Evolutionary conservation across 23 tunicate genomes (phyloP), one percentile per base, ranked within the genome.

Genomic region (Diplosoma virens): DNA sequence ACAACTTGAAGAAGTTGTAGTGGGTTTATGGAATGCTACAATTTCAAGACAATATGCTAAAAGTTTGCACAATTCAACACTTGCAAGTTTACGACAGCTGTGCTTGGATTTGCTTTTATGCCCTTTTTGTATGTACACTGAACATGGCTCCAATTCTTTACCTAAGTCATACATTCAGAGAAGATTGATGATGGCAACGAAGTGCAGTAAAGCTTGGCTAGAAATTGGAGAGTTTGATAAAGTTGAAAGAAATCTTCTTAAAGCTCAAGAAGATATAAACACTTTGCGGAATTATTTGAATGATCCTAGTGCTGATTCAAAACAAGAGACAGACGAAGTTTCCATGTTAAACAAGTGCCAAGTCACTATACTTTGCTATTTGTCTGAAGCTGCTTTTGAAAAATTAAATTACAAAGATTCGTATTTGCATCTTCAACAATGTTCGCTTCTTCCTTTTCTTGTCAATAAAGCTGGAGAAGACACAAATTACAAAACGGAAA

Each of bases 21-120:
- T 87, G 0, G 72, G 78, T 9, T 37, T 87, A 22, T 87, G 93
- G 93, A 87, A 87, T 66, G 79, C 70, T 0, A 80, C 86, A 7
- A 86, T 87, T 0, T 71, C 86, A 0, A 74, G 79, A 0, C 77
- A 87, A 18, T 52, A 75, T 67, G 78, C 66, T 7, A 87, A 66
- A 74, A 22, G 41, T 18, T 45, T 87, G 1, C 56, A 48, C 2
- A 69, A 64, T 25, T 33, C 54, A 18, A 63, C 58, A 4, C 52
- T 54, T 28, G 80, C 85, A 11, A 32, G 32, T 5, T 72, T 87
- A 3, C 86, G 93, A 5, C 93, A 87, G 23, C 68, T 87, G 25
- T 87, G 93, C 37, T 87, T 48, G 31, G 81, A 87, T 66, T 30
- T 87, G 52, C 27, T 80, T 9, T 36, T 41, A 7, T 84, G 56